Evolutionary conservation across 2,113 vertebrate genomes (phyloP).

Genomic region (Neofelis nebulosa): DNA sequence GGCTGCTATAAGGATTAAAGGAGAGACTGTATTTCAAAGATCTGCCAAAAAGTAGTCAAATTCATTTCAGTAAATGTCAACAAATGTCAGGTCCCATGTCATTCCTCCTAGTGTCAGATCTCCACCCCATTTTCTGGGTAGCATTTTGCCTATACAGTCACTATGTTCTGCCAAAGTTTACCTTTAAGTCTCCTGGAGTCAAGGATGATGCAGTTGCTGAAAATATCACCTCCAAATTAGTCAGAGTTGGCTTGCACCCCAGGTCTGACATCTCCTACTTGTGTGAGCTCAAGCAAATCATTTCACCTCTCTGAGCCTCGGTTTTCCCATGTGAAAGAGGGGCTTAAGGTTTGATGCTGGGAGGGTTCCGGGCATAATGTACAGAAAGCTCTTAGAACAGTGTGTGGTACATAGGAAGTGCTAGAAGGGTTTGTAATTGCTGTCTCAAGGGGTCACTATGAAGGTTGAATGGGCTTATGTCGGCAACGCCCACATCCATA

Average conservation of each 20-base stretch:
- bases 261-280: neutral
- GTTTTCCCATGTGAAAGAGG: neutral
- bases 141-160: neutral
- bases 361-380: neutral
- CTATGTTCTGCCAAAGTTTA: neutral
- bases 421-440: too few relatives aligned
- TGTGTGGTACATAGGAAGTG: neutral
- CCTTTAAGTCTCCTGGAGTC: neutral
- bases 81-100: neutral
- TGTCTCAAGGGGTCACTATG: neutral
- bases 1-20: neutral
- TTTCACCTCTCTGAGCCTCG: neutral
- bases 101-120: neutral
- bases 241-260: too few relatives aligned
- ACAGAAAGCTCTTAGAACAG: neutral
- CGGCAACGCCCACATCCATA: neutral
- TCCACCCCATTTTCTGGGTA: neutral
- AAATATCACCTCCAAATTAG: neutral
- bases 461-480: neutral
- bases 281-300: neutral
- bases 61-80: neutral
- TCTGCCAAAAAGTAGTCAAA: neutral
- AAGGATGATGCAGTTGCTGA: neutral
- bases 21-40: neutral
- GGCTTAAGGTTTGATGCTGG: neutral